Evolutionary conservation across 2,797 vertebrate genomes (phyloP).

Genomic region (Antennarius maculatus): DNA sequence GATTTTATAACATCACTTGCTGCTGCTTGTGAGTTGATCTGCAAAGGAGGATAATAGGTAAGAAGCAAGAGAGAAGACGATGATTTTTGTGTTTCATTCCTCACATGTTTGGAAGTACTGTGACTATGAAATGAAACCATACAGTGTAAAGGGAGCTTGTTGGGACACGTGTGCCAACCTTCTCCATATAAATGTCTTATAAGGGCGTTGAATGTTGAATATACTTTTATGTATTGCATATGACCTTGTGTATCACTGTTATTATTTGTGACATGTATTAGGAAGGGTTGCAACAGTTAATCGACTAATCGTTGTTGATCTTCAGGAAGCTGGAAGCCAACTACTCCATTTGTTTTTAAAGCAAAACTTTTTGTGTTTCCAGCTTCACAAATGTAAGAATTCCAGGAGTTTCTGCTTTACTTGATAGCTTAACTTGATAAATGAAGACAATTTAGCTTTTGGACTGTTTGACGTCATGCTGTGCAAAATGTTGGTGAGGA

Average conservation of each 20-base stretch:
- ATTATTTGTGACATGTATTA: constrained; percentile 45
- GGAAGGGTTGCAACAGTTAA: too few species aligned
- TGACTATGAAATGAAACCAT: constrained; percentile 46
- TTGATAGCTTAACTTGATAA: too few species aligned
- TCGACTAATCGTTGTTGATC: too few species aligned
- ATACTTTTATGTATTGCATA: constrained; percentile 36
- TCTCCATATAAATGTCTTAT: constrained; percentile 18
- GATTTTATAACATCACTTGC: constrained; percentile 3
- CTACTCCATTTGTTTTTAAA: too few species aligned
- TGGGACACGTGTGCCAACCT: constrained; percentile 21
- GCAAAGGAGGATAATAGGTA: background rate
- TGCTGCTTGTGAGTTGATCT: background rate
- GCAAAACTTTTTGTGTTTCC: too few species aligned
- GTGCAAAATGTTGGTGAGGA: too few species aligned
- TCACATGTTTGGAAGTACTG: constrained; percentile 48
- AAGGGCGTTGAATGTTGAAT: constrained; percentile 31
- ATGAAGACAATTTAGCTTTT: too few species aligned
- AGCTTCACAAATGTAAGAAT: too few species aligned
- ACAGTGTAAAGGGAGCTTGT: constrained; percentile 13
- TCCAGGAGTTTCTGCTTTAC: too few species aligned
- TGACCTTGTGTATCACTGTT: constrained; percentile 48
- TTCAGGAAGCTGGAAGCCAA: too few species aligned
- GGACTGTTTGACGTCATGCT: too few species aligned
- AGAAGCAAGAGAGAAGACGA: background rate
- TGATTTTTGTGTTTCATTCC: constrained; percentile 18